These are phyloP conservation scores for Porites rus DNA, from an alignment of 92 coral and sea anemone genomes.

Conservation along the genomic window DNA sequence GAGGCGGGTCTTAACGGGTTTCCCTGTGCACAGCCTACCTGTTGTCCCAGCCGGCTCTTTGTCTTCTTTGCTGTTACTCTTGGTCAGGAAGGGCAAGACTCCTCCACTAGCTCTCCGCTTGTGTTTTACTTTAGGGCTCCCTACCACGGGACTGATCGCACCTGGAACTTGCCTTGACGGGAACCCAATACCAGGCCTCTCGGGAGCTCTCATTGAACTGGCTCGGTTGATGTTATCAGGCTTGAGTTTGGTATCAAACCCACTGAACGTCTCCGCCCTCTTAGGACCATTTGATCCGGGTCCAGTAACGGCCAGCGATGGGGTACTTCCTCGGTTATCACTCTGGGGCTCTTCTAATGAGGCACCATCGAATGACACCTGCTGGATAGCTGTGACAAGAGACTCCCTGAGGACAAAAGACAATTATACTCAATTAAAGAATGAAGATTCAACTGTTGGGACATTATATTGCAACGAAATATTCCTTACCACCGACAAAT, in stretches of 20 bases:
- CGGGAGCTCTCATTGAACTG: constrained; percentile 83
- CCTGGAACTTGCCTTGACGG: constrained; percentile 70
- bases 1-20: no score
- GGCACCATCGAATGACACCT: constrained; percentile 46
- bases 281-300: constrained; percentile 84
- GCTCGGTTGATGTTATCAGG: constrained; percentile 79
- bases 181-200: constrained; percentile 60
- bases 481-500: no score
- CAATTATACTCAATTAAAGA: not conserved
- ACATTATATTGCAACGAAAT: no score
- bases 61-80: constrained; percentile 67
- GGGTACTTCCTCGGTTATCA: constrained; percentile 34
- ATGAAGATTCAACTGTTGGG: not conserved
- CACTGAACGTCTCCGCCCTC: constrained; percentile 98
- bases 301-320: constrained; percentile 36
- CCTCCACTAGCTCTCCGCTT: constrained; percentile 87
- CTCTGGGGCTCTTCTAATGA: constrained; percentile 56
- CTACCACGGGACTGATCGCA: constrained; percentile 48
- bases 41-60: constrained; percentile 35
- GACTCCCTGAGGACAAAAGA: constrained; percentile 58
- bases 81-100: constrained; percentile 71
- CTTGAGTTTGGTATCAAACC: constrained; percentile 84
- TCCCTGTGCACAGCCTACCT: not conserved
- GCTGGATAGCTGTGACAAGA: constrained; percentile 56
- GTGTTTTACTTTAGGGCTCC: constrained; percentile 81